phyloP scores from a whole-genome alignment of 2,888 invertebrate species.

The Anorthoa munda region DNA sequence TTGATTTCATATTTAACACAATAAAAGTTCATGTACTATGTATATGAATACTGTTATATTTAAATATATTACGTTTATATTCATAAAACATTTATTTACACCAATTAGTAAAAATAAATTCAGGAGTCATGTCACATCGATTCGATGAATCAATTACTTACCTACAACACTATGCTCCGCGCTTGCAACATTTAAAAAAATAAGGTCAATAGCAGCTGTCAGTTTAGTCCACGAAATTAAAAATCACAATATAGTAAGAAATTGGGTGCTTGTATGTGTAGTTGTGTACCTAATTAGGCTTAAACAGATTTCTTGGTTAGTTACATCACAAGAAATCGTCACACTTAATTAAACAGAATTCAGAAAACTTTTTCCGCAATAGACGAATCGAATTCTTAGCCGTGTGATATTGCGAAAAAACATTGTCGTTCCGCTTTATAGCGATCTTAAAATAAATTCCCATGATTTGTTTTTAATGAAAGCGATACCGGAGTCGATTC shows the following conservation, averaged over 20 bases:
- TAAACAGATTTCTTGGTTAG: neutral
- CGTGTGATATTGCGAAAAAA: constrained; percentile 32
- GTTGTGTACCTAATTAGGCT: neutral
- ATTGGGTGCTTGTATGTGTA: neutral
- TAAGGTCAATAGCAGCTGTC: too few relatives aligned
- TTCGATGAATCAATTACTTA: too few relatives aligned
- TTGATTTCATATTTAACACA: too few relatives aligned
- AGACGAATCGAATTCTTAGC: constrained; percentile 21
- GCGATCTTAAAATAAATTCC: constrained; percentile 10
- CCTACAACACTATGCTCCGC: too few relatives aligned
- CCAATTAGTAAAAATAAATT: too few relatives aligned
- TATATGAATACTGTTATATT: too few relatives aligned
- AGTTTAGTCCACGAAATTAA: too few relatives aligned
- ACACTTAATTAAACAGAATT: constrained; percentile 21
- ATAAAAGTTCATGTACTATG: too few relatives aligned
- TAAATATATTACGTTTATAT: too few relatives aligned
- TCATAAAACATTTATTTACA: too few relatives aligned
- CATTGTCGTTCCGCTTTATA: constrained; percentile 11
- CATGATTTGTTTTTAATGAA: constrained; percentile 17
- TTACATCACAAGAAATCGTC: constrained; percentile 26
- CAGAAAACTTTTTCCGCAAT: constrained; percentile 1
- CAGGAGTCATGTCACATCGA: too few relatives aligned
- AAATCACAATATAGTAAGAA: neutral
- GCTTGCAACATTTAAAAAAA: too few relatives aligned
- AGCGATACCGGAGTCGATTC: constrained; percentile 14